Conservation (phyloP, 2,888 invertebrate species). For the Drosophila imparisetae region DNA sequence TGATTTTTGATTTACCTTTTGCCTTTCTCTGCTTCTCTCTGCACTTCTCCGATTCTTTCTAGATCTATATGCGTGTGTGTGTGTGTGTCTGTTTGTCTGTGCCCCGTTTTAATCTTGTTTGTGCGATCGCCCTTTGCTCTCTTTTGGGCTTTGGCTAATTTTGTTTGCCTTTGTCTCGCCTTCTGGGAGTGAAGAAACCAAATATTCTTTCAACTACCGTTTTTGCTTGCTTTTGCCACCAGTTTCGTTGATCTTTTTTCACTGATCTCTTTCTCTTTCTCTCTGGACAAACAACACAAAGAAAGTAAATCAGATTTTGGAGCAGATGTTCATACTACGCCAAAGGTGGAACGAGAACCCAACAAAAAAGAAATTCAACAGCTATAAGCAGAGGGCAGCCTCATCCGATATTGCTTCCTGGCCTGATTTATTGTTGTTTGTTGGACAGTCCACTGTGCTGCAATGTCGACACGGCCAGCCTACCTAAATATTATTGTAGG, state of each 20-base stretch:
- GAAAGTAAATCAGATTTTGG: conserved; percentile 78
- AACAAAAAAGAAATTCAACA: conserved; percentile 16
- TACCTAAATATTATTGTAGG: conserved; percentile 74
- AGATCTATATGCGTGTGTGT: conserved; percentile 7
- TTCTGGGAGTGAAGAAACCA: conserved; percentile 39
- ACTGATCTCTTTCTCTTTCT: conserved; percentile 33
- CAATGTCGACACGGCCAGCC: conserved; percentile 65
- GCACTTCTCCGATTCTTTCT: conserved; percentile 10
- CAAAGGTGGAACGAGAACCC: conserved; percentile 10
- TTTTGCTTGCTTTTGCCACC: conserved; percentile 63
- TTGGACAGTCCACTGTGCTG: conserved; percentile 42
- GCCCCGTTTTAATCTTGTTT: conserved; percentile 70
- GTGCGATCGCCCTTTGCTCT: conserved; percentile 72
- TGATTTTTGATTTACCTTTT: conserved; percentile 36
- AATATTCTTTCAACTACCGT: conserved; percentile 42
- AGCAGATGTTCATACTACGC: conserved; percentile 69
- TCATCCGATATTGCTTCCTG: conserved; percentile 34
- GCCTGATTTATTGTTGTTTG: conserved; percentile 49
- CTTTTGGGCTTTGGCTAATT: conserved; percentile 74
- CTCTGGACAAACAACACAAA: conserved; percentile 54
- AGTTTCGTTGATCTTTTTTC: conserved; percentile 67
- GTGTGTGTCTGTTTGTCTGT: background rate
- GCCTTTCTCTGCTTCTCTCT: conserved; percentile 27
- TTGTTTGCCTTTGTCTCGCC: conserved; percentile 63
- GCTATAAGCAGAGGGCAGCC: conserved; percentile 16